phyloP scores from a whole-genome alignment of 2,113 vertebrate genomes.

The Clinocottus analis region DNA sequence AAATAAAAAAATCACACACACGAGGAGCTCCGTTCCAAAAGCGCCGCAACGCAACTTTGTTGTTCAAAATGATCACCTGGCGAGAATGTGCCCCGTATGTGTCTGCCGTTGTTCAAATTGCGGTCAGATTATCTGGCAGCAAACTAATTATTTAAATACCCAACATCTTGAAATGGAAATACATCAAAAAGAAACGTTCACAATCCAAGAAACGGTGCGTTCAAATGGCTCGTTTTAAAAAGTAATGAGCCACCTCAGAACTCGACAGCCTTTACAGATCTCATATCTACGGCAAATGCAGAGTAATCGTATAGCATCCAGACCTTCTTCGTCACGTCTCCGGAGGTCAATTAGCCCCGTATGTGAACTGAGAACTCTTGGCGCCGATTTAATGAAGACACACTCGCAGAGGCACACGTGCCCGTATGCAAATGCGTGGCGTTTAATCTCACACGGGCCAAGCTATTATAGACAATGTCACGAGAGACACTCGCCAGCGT shows the following conservation, averaged over 20 bases:
- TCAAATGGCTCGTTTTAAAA: conserved; percentile 41
- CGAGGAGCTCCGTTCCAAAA: conserved; percentile 29
- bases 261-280: conserved; percentile 33
- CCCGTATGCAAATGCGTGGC: not conserved
- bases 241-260: conserved; percentile 36
- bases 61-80: not conserved
- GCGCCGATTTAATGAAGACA: conserved; percentile 33
- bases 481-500: conserved; percentile 1
- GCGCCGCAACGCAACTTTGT: conserved; percentile 17
- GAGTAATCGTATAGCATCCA: conserved; percentile 59
- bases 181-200: conserved; percentile 24
- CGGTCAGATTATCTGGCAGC: not conserved
- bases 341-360: conserved; percentile 71
- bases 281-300: conserved; percentile 40
- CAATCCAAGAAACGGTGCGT: conserved; percentile 1
- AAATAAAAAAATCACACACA: too few relatives aligned
- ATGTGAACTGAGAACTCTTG: conserved; percentile 47
- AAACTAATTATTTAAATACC: not conserved
- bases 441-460: not conserved
- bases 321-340: conserved; percentile 62
- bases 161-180: not conserved
- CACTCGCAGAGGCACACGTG: not conserved
- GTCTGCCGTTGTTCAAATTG: too few relatives aligned
- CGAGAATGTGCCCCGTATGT: too few relatives aligned
- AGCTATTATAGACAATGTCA: conserved; percentile 22